Percentiles rank a stretch among this genome's conserved stretches.
These are phyloP conservation scores for Cassiopea andromeda DNA, from an alignment of 30 jellyfish, hydroid and myxozoan genomes.

Conservation along the genomic window DNA sequence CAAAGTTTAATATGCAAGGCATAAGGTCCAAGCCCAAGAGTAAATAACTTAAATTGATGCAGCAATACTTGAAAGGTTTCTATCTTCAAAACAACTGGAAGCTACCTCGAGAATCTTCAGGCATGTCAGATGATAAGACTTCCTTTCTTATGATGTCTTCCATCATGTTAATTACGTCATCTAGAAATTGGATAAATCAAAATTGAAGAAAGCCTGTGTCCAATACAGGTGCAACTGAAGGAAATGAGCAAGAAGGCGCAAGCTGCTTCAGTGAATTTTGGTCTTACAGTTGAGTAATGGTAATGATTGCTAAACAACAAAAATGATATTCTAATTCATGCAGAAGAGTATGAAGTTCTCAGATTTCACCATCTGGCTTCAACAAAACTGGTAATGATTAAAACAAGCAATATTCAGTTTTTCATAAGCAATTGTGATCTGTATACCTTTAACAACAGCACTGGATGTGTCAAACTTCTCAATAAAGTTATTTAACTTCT, in stretches of 20 bases:
- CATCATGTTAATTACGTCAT: background rate
- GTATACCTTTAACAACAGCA: constrained; percentile 27
- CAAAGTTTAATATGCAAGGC: too few relatives aligned
- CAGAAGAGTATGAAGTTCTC: too few relatives aligned
- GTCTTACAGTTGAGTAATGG: too few relatives aligned
- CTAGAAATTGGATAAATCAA: background rate
- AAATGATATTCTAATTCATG: too few relatives aligned
- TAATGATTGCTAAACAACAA: too few relatives aligned
- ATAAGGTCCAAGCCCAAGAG: too few relatives aligned
- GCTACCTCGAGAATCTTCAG: background rate
- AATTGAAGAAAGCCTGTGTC: background rate
- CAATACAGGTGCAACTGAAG: too few relatives aligned
- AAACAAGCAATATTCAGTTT: background rate
- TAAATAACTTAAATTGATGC: too few relatives aligned
- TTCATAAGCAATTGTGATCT: background rate
- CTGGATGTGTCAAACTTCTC: constrained; percentile 14
- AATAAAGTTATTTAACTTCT: background rate
- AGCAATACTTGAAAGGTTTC: too few relatives aligned
- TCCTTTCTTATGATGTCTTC: constrained; percentile 3
- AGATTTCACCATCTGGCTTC: background rate
- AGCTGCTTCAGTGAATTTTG: too few relatives aligned
- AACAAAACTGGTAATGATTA: background rate
- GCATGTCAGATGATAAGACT: constrained; percentile 10
- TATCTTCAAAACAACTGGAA: background rate
- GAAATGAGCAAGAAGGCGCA: too few relatives aligned